Evolutionary conservation across 2,888 invertebrate genomes (phyloP), one percentile per base, ranked within the genome.

Genomic region (Ceratothoa steindachneri): DNA sequence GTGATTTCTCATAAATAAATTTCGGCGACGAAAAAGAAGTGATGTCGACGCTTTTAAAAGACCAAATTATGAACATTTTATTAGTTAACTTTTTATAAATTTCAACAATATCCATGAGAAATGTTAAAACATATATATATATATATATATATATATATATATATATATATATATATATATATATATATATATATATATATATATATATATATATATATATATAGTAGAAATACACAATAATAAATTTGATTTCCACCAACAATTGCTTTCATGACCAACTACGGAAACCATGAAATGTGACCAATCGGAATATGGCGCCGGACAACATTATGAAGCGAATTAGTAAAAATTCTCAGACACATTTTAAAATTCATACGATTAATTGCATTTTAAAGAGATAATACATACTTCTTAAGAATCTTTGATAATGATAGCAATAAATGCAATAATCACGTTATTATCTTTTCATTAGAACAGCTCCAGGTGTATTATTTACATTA

Each of bases 131-230:
- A 51, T 51, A 51, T 51, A 51, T 51, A 51, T 51, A 51, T 51
- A 51, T 51, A 51, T 51, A 51, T 51, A 51, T 51, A 51, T 51
- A 51, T 64, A 22, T 64, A 64, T 24, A 64, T 24, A 27, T 64
- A 64, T 27, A 64, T 51, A 51, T 51, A 51, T 51, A 51, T 51
- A 51, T 51, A 51, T 51, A 51, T 51, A 51, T 51, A 51, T 51
- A 51, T 51, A 51, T 51, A 51, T 51, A 3, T 2, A 51, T 51
- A 51, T 3, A 51, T 51, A 51, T 51, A 51, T 51, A 51, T 51
- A 51, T 51, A 51, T 51, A 51, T 51, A 51, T 51, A n/a, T n/a
- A n/a, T n/a, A n/a, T n/a, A n/a, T n/a, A n/a, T n/a, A n/a, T n/a
- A n/a, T n/a, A n/a, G n/a, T 60, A 24, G 19, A 60, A 60, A 3